phyloP scores from a whole-genome alignment of 2,113 vertebrate genomes.

The Hoplias malabaricus region DNA sequence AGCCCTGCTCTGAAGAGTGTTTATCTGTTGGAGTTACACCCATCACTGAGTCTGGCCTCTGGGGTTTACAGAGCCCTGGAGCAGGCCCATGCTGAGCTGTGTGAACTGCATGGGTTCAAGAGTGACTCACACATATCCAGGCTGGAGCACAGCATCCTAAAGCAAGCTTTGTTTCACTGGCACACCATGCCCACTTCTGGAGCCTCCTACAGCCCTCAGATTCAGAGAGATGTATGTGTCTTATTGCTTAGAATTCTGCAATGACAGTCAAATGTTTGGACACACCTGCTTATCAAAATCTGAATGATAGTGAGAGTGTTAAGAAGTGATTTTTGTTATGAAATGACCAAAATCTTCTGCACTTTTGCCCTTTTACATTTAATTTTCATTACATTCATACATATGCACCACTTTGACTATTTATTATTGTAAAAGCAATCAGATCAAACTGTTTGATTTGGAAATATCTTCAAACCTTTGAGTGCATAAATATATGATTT shows the following conservation, averaged over 20 bases:
- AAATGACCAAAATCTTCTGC: too few species aligned
- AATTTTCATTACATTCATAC: too few species aligned
- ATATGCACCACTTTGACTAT: too few species aligned
- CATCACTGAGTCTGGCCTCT: conserved; percentile 68
- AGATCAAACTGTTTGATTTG: too few species aligned
- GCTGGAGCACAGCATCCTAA: conserved; percentile 65
- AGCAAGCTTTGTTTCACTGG: conserved; percentile 65
- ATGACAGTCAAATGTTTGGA: not conserved
- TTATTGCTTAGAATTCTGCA: not conserved
- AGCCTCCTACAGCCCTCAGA: conserved; percentile 62
- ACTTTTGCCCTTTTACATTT: too few species aligned
- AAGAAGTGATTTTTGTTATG: too few species aligned
- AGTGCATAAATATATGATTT: not conserved
- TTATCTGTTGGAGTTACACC: conserved; percentile 76
- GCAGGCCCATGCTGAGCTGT: conserved; percentile 66
- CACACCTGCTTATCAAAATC: too few species aligned
- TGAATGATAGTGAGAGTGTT: too few species aligned
- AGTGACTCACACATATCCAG: conserved; percentile 49
- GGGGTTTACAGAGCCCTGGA: conserved; percentile 63
- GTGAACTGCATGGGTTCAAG: conserved; percentile 52
- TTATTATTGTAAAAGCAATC: too few species aligned
- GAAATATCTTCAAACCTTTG: not conserved
- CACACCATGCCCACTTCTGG: conserved; percentile 51
- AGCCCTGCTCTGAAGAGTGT: conserved; percentile 69
- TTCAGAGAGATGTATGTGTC: conserved; percentile 69